Conservation (phyloP, 2,888 invertebrate species). For the Hydraecia micacea region DNA sequence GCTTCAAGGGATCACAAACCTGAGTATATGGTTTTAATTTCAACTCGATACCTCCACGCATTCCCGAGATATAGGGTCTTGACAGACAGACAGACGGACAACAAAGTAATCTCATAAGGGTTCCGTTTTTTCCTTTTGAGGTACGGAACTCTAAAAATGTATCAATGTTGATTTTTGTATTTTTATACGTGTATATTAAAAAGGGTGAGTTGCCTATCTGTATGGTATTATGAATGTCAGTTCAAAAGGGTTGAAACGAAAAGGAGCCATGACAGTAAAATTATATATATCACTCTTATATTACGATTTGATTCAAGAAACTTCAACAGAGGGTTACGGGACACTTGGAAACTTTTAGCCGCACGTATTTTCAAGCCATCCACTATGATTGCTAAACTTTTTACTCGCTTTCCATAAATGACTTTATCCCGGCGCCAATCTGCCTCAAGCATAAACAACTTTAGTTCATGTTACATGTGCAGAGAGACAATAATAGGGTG, state of each 20-base stretch:
- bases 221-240: conserved; percentile 25
- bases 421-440: conserved; percentile 40
- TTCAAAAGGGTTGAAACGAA: conserved; percentile 29
- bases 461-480: conserved; percentile 53
- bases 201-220: conserved; percentile 56
- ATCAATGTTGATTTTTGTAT: conserved; percentile 58
- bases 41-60: too few species aligned
- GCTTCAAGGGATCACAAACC: too few species aligned
- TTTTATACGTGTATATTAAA: conserved; percentile 35
- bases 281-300: conserved; percentile 17
- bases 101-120: too few species aligned
- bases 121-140: too few species aligned
- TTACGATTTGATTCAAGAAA: conserved; percentile 2
- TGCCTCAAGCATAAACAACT: conserved; percentile 34
- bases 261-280: background rate
- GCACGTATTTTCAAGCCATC: conserved; percentile 46
- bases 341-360: conserved; percentile 18
- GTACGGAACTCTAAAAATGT: conserved; percentile 30
- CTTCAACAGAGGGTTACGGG: conserved; percentile 13
- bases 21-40: too few species aligned
- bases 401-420: conserved; percentile 59
- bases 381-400: conserved; percentile 52
- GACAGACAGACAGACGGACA: too few species aligned
- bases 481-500: conserved; percentile 62
- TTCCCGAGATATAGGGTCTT: too few species aligned